Conservation (phyloP, 2,888 invertebrate genomes). For the Frankliniella fusca region DNA sequence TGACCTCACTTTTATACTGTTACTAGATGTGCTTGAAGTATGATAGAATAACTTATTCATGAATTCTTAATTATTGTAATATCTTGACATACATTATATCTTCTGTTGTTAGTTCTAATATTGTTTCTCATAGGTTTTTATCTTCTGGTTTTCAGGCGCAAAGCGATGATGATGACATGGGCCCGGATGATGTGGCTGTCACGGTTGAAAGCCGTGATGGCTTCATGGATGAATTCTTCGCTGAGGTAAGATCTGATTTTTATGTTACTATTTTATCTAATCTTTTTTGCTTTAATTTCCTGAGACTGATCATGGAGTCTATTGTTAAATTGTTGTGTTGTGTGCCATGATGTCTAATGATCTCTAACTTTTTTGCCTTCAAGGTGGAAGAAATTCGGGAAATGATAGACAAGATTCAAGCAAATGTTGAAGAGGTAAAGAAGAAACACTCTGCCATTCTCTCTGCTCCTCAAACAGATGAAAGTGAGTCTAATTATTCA, state of each 20-base stretch:
- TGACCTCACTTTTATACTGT: no score
- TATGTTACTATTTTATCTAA: constrained; percentile 27
- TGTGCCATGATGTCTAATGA: constrained; percentile 27
- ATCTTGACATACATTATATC: no score
- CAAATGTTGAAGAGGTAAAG: constrained; percentile 99
- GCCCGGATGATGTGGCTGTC: constrained; percentile 92
- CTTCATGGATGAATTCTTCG: constrained; percentile 99
- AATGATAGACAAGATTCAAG: constrained; percentile 99
- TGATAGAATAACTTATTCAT: no score
- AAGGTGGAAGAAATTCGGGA: constrained; percentile 99
- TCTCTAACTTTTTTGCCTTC: constrained; percentile 41
- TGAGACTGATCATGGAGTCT: no score
- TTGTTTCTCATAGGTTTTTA: no score
- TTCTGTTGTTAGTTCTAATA: no score
- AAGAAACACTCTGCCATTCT: constrained; percentile 99
- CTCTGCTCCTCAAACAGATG: constrained; percentile 97
- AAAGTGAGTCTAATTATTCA: constrained; percentile 67
- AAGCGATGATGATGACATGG: constrained; percentile 95
- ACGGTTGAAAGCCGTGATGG: constrained; percentile 87
- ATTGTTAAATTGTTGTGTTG: neutral
- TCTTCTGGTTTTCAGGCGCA: constrained; percentile 68
- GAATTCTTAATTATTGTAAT: no score
- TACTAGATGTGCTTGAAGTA: neutral
- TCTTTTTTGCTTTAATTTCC: constrained; percentile 47
- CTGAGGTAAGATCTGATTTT: constrained; percentile 69